Evolutionary conservation across 2,113 vertebrate species (phyloP), one percentile per base, ranked within the genome.

Genomic region (Ancistrus triradiatus): DNA sequence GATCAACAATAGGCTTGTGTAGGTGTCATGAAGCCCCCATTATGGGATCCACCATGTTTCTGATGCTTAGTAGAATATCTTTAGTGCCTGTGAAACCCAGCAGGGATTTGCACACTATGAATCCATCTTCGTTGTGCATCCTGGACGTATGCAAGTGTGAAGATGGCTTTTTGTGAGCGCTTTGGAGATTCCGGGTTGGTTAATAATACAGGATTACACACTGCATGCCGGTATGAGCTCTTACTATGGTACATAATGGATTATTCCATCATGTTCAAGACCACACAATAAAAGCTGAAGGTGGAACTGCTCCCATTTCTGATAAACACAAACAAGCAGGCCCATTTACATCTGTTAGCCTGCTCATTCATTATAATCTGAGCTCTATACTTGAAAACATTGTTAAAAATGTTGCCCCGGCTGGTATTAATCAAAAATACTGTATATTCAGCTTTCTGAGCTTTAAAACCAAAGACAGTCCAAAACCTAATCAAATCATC

Each of bases 131-230:
- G 24, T 59, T 59, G 56, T 28, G 40, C 14, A 18, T 59, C 62
- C 60, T 24, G 21, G 48, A 58, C 21, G 9, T 53, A 61, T 62
- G 52, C 14, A 21, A 2, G 57, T n/a, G 47, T 28, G 59, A 35
- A 49, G 31, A 44, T 46, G 42, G n/a, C 35, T 67, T 67, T 59
- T 59, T 58, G 21, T 43, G 35, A 7, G 4, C 27, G 31, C 55
- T 37, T 24, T 40, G 4, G 55, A 58, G 55, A 58, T 58, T 58
- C 42, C 17, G 22, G 9, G 22, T 19, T 58, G 50, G 38, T 63
- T 66, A 66, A 70, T 63, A 67, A 70, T 69, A 64, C 46, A 65
- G 42, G 22, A 63, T 48, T 66, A 61, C 21, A 64, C 22, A 44
- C 28, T 65, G 46, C 27, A 56, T 57, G 38, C 25, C 27, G 21